A percentile compares a stretch with the other conserved stretches of the same genome.
Conservation (phyloP, 2,797 vertebrate species). For the Simalia tracyae region DNA sequence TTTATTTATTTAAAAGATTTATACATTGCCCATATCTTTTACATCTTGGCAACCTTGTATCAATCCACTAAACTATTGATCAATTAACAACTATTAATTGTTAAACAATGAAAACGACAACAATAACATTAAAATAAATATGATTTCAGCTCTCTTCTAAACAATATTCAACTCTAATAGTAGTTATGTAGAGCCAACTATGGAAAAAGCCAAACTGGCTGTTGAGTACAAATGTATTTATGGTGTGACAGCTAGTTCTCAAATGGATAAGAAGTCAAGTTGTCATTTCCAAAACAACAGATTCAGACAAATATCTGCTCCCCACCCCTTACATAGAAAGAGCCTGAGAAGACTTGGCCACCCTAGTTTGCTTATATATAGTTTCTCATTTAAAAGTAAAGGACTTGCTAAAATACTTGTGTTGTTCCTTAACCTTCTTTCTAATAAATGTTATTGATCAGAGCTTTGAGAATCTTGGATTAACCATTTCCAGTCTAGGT, state of each 20-base stretch:
- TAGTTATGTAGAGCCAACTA: background rate
- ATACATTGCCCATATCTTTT: background rate
- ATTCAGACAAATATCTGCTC: background rate
- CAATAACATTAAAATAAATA: background rate
- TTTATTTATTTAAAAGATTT: background rate
- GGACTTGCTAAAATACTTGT: background rate
- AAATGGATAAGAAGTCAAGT: background rate
- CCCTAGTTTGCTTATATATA: background rate
- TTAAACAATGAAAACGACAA: background rate
- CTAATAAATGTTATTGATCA: background rate
- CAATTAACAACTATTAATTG: background rate
- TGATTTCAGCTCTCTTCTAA: background rate
- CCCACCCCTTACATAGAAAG: background rate
- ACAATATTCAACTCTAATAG: background rate
- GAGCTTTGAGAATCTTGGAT: background rate
- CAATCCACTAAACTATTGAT: background rate
- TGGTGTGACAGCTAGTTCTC: too few relatives aligned
- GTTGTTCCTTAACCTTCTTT: background rate
- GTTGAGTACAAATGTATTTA: background rate
- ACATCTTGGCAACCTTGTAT: background rate
- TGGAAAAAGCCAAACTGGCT: background rate
- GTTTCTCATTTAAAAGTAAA: background rate
- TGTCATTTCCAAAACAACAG: background rate
- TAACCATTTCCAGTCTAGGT: background rate
- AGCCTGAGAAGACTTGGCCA: background rate